Base-by-base conservation (phyloP, 92 coral and sea anemone genomes). In the Pocillopora meandrina region DNA sequence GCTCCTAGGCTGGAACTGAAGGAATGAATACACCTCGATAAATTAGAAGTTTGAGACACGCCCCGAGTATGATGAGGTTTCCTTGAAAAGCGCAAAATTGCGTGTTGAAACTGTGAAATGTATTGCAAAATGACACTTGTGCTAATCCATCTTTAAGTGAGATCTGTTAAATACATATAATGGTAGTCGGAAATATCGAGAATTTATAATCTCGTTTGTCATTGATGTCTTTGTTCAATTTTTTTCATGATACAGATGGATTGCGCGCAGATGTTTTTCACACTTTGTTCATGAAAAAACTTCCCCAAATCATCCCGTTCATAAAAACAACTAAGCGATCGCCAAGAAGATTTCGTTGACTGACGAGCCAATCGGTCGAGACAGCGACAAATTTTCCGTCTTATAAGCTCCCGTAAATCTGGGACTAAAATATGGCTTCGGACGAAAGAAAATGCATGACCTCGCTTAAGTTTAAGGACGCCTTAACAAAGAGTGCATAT, bases 141-240 rank as follows among this genome's bases (percentile, higher is more conserved):
- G 61, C 6, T 71, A 59, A 81, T 81, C 85, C 77, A 11, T 71
- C 70, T 57, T 59, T 71, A 33, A 31, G 36, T 12, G 85, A 81
- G 71, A 81, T 81, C 85, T 58, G 77, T 71, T 81, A 56, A 58
- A 81, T 19, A 81, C 70, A 81, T 81, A 70, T 47, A 42, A 72
- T 81, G 78, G 69, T 81, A 42, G 60, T 81, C 77, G 85, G 69
- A 70, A 20, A 79, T 55, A 81, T 69, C 68, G 5, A 36, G 68
- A 69, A 13, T 71, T 60, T 60, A 1, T 18, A 18, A 71, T 71
- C 61, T 57, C 42, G 9, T 34, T 18, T 81, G 85, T 42, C 85
- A 81, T 81, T 59, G 70, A 71, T n/a, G 55, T 52, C 42, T 35
- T 16, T 9, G 6, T 16, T 16, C 35, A 8, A 34, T 34, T 34